These are phyloP conservation scores for Phalanger gymnotis DNA, from an alignment of 2,797 vertebrate species.

Conservation along the genomic window DNA sequence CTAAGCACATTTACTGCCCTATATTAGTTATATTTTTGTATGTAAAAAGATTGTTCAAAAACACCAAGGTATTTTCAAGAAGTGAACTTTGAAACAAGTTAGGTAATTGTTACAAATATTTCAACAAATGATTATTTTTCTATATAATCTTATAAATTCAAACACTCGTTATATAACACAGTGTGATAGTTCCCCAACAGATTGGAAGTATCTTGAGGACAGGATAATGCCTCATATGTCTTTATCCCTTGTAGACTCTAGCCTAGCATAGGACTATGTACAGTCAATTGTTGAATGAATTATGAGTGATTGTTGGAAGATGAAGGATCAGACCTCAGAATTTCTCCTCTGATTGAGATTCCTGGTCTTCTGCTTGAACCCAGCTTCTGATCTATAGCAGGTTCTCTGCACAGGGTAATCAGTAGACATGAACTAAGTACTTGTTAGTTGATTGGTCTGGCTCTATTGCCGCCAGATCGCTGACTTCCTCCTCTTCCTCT, in stretches of 20 bases:
- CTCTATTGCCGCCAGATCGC: neutral
- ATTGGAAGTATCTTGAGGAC: neutral
- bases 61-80: neutral
- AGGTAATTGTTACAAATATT: neutral
- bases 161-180: neutral
- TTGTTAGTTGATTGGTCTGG: neutral
- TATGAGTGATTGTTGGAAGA: neutral
- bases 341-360: neutral
- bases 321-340: neutral
- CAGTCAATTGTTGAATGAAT: neutral
- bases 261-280: neutral
- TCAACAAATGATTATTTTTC: neutral
- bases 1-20: neutral
- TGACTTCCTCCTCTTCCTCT: neutral
- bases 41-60: neutral
- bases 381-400: neutral
- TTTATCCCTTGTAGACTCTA: neutral
- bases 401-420: neutral
- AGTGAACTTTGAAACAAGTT: neutral
- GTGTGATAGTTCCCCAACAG: neutral
- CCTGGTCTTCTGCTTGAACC: neutral
- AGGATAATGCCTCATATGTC: neutral
- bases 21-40: neutral
- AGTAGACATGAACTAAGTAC: neutral
- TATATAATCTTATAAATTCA: neutral